A percentile compares a stretch with the other conserved stretches of the same genome.
Evolutionary conservation across 2,888 invertebrate species (phyloP).

Genomic region (Petrolisthes cinctipes): DNA sequence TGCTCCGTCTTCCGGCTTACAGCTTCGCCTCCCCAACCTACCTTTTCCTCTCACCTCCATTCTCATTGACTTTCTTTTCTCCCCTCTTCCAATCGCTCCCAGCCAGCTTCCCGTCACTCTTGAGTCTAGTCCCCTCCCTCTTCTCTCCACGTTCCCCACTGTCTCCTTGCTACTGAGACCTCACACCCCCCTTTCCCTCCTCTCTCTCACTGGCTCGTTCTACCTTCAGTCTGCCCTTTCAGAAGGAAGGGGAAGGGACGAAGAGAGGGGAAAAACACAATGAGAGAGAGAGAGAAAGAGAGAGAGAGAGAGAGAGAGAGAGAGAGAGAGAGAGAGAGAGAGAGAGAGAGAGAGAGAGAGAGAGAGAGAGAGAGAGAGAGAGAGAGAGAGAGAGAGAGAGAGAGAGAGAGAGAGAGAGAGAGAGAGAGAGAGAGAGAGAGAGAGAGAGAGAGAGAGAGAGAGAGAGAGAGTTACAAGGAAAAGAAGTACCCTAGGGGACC

Average conservation of each 20-base stretch:
- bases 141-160: neutral
- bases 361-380: neutral
- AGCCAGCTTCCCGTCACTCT: neutral
- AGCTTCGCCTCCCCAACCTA: neutral
- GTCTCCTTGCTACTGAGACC: neutral
- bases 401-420: neutral
- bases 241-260: neutral
- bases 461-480: neutral
- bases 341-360: conserved; percentile 1
- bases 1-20: neutral
- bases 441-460: neutral
- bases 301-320: neutral
- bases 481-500: too few relatives aligned
- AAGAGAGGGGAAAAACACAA: neutral
- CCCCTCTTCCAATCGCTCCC: neutral
- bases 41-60: neutral
- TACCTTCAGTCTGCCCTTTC: too few relatives aligned
- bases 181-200: neutral
- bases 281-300: neutral
- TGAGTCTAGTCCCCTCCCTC: neutral
- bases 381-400: neutral
- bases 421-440: neutral
- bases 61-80: neutral
- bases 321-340: neutral
- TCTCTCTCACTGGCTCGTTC: neutral